Evolutionary conservation across 2,113 vertebrate genomes (phyloP).

Genomic region (Paraplagusia blochii): DNA sequence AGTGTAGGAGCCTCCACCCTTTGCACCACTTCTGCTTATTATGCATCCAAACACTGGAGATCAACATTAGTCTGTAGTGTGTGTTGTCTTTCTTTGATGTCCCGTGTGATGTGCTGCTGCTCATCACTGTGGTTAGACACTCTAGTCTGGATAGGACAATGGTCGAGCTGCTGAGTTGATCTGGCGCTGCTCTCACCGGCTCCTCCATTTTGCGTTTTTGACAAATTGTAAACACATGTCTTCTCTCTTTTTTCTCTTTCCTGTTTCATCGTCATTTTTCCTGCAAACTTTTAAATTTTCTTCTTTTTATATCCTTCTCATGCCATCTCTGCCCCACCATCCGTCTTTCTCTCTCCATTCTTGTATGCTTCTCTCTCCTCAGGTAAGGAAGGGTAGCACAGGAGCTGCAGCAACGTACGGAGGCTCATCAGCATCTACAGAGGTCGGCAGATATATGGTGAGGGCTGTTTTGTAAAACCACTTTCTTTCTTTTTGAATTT

Average conservation of each 20-base stretch:
- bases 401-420: conserved; percentile 83
- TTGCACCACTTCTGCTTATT: conserved; percentile 21
- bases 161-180: conserved; percentile 29
- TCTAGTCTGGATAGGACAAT: conserved; percentile 21
- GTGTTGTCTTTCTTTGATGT: conserved; percentile 17
- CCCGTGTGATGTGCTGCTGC: conserved; percentile 11
- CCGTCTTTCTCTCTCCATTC: conserved; percentile 25
- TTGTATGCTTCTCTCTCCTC: conserved; percentile 31
- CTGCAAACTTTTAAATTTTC: conserved; percentile 22
- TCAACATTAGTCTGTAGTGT: conserved; percentile 17
- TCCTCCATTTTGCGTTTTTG: conserved; percentile 31
- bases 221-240: conserved; percentile 32
- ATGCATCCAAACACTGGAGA: conserved; percentile 30
- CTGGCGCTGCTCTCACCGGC: conserved; percentile 34
- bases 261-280: conserved; percentile 27
- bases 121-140: conserved; percentile 2
- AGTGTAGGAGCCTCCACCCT: conserved; percentile 11
- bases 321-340: background rate
- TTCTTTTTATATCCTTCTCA: conserved; percentile 11
- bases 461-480: conserved; percentile 19
- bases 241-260: conserved; percentile 23
- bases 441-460: conserved; percentile 90
- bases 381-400: conserved; percentile 89
- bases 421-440: conserved; percentile 83
- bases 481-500: background rate